These are phyloP conservation scores for Orgyia antiqua DNA, from an alignment of 2,888 invertebrate genomes.

Conservation along the genomic window DNA sequence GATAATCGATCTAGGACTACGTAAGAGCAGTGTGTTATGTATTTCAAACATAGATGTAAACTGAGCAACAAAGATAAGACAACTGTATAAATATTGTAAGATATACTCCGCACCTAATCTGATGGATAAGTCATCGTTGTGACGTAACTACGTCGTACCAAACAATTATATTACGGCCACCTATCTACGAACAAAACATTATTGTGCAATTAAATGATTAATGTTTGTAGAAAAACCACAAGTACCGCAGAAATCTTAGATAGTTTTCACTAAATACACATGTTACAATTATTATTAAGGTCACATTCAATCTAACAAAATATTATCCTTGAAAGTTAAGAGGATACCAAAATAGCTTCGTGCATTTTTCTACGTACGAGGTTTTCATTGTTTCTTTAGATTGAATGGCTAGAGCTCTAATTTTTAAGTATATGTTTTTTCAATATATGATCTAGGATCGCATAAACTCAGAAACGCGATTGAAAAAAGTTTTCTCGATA, in stretches of 20 bases:
- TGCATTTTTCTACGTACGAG: no score
- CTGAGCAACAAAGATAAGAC: constrained; percentile 38
- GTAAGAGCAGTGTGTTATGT: constrained; percentile 15
- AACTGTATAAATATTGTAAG: constrained; percentile 39
- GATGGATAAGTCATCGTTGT: constrained; percentile 23
- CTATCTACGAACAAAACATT: constrained; percentile 8
- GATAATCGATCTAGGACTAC: background rate
- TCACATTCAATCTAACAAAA: no score
- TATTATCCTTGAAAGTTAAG: no score
- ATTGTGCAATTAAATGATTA: constrained; percentile 15
- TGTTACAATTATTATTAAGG: no score
- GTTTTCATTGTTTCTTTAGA: no score
- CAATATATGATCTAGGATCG: no score
- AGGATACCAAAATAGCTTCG: no score
- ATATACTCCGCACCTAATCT: constrained; percentile 31
- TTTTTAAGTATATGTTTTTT: no score
- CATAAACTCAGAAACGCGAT: no score
- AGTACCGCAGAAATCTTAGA: constrained; percentile 9
- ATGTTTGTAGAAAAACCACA: constrained; percentile 18
- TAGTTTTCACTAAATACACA: constrained; percentile 1
- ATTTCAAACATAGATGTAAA: constrained; percentile 29
- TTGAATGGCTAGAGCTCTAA: no score
- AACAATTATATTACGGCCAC: constrained; percentile 3
- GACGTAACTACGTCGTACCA: constrained; percentile 18
- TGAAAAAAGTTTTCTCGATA: no score